Evolutionary conservation across 2,113 vertebrate genomes (phyloP), one percentile per base, ranked within the genome.

Genomic region (Pimephales promelas): DNA sequence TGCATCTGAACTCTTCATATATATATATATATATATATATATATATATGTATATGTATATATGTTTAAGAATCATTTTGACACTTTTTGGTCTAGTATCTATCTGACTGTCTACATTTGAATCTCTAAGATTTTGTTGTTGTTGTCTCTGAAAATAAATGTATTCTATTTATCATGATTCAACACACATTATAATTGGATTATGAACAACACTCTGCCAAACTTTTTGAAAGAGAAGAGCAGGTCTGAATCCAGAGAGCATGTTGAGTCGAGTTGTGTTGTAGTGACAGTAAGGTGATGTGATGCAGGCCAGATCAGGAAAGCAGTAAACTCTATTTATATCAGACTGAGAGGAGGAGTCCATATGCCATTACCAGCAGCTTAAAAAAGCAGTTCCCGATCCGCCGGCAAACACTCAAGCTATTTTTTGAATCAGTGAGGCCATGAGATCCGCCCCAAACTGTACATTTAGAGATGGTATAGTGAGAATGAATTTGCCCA

Each of bases 321-420:
- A 72, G 54, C 49, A 40, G 31, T 52, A 28, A 16, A 52, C 43
- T 84, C 85, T 86, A 84, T 86, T 84, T 86, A 80, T 86, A 86
- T 52, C 59, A 16, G 16, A 26, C 62, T 5, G 26, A 84, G 82
- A 62, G 34, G 54, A 79, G 79, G 71, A 72, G 66, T 14, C 4
- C 31, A n/a, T 28, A 11, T 56, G 74, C 52, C 54, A 45, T 71
- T 59, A 76, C 36, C 61, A 45, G 70, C 22, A 45, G 72, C 20
- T 74, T 28, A 62, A 43, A 43, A 40, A 70, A 68, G 47, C 40
- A 54, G 20, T 70, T 70, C 79, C 64, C 31, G 28, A 70, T 26
- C 62, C 20, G 31, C 59, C 49, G 77, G 54, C 62, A 70, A 81
- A 70, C 13, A 18, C 79, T 79, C 40, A 66, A 59, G 18, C 59